Percentiles rank a stretch among this genome's conserved stretches.
Evolutionary conservation across 2,797 vertebrate genomes (phyloP).

Genomic region (Florisuga fusca): DNA sequence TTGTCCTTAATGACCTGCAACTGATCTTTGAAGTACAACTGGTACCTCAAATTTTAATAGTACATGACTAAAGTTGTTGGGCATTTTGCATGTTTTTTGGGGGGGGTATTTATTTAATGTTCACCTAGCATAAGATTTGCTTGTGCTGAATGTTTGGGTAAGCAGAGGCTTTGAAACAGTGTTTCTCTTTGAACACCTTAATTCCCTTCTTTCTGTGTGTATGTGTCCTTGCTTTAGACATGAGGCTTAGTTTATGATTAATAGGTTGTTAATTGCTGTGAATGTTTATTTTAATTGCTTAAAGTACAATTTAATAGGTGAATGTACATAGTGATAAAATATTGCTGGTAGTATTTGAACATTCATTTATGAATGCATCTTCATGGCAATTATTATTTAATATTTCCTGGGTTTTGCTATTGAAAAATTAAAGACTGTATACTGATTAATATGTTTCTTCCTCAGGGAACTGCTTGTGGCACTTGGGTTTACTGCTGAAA

Average conservation of each 20-base stretch:
- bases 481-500: slow-evolving; percentile 90
- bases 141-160: not conserved
- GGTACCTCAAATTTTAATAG: not conserved
- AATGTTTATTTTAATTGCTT: not conserved
- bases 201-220: not conserved
- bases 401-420: not conserved
- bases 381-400: not conserved
- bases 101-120: not conserved
- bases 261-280: not conserved
- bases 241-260: not conserved
- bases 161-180: not conserved
- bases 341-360: not conserved
- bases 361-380: not conserved
- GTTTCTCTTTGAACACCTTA: not conserved
- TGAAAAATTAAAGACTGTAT: not conserved
- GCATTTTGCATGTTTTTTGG: not conserved
- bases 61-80: not conserved
- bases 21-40: not conserved
- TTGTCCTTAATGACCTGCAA: not conserved
- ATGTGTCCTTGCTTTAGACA: not conserved
- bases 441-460: slow-evolving; percentile 47
- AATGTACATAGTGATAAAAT: not conserved
- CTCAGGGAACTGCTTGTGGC: slow-evolving; percentile 91
- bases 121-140: not conserved
- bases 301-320: not conserved